phyloP scores from a whole-genome alignment of 2,888 invertebrate genomes.

The Lasioglossum malachurum region DNA sequence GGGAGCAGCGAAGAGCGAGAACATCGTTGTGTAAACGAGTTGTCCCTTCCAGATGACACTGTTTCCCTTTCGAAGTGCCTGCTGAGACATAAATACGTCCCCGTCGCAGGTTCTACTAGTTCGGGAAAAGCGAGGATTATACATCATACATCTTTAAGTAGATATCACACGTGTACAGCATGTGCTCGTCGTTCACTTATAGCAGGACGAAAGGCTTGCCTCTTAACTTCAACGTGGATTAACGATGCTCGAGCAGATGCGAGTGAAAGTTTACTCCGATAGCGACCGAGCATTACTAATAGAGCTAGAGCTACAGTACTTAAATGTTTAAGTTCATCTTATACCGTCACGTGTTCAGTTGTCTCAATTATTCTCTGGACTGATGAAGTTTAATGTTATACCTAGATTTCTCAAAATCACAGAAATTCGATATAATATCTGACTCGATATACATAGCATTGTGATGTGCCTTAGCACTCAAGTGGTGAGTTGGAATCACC shows the following conservation, averaged over 20 bases:
- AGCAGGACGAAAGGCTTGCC: not conserved
- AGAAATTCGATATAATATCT: not conserved
- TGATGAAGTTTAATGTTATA: not conserved
- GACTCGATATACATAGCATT: no score
- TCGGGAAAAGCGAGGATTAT: not conserved
- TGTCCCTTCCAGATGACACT: not conserved
- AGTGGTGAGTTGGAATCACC: no score
- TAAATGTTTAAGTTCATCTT: not conserved
- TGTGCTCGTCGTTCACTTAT: not conserved
- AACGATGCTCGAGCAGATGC: not conserved
- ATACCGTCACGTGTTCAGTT: not conserved
- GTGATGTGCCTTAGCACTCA: no score
- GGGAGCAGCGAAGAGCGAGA: not conserved
- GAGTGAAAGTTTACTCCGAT: constrained; percentile 5
- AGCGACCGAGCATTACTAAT: not conserved
- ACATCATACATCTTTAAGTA: not conserved
- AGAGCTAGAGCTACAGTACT: not conserved
- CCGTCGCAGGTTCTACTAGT: not conserved
- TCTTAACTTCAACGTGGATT: not conserved
- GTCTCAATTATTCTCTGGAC: not conserved
- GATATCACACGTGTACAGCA: not conserved
- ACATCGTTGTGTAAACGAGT: constrained; percentile 6
- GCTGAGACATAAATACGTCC: not conserved
- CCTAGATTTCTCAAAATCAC: not conserved
- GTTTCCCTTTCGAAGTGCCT: constrained; percentile 1